Percentiles rank a stretch among this genome's conserved stretches.
Conservation (phyloP, 2,113 vertebrate genomes). For the Proteles cristata region DNA sequence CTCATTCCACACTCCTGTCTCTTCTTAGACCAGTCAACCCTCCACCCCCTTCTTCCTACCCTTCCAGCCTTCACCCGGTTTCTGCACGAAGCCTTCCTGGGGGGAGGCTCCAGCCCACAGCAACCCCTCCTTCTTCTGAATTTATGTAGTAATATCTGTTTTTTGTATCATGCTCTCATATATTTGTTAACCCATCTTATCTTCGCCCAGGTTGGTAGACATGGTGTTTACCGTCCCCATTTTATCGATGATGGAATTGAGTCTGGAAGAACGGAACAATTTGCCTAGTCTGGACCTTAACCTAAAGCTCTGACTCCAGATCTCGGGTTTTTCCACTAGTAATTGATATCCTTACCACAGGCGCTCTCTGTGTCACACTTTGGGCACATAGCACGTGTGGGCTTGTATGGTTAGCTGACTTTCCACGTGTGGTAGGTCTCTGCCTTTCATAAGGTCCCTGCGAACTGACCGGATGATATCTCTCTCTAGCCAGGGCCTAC, state of each 20-base stretch:
- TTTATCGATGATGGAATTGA: background rate
- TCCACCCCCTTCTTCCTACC: background rate
- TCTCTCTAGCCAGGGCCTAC: background rate
- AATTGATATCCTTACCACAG: background rate
- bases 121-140: background rate
- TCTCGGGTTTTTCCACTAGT: background rate
- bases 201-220: background rate
- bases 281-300: background rate
- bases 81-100: background rate
- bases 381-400: rapidly evolving
- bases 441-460: background rate
- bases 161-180: background rate
- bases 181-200: background rate
- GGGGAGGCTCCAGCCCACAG: background rate
- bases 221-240: background rate
- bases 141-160: background rate
- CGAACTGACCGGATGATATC: background rate
- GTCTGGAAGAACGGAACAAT: background rate
- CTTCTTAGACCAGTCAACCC: background rate
- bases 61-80: background rate
- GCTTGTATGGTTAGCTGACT: background rate
- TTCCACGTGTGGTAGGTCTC: background rate
- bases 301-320: background rate
- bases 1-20: background rate
- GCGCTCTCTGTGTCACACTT: background rate